phyloP scores from a whole-genome alignment of 2,113 vertebrate species.

The Myxocyprinus asiaticus region DNA sequence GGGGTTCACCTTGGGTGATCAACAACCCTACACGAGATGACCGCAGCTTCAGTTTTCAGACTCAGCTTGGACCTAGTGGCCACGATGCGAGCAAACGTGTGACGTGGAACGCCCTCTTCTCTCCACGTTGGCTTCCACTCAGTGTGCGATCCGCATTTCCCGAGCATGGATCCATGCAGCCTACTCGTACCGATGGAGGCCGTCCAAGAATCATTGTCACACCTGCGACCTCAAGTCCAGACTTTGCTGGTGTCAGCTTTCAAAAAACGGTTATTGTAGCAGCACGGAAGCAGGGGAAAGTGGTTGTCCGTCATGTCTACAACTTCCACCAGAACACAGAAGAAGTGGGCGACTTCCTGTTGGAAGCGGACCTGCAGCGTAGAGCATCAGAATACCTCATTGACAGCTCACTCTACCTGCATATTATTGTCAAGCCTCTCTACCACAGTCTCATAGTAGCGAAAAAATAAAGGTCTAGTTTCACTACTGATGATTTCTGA shows the following conservation, averaged over 20 bases:
- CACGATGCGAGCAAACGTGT: conserved; percentile 85
- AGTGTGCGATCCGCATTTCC: conserved; percentile 86
- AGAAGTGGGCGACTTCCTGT: conserved; percentile 87
- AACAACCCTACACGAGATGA: conserved; percentile 93
- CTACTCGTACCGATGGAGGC: conserved; percentile 80
- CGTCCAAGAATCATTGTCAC: conserved; percentile 89
- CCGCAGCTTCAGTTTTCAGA: conserved; percentile 95
- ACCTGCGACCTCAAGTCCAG: conserved; percentile 86
- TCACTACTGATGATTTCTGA: not conserved
- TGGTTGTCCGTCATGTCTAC: conserved; percentile 89
- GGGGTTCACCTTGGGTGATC: conserved; percentile 94
- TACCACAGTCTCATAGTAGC: conserved; percentile 91
- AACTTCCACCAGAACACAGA: conserved; percentile 98
- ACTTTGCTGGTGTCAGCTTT: conserved; percentile 91
- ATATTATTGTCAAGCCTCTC: conserved; percentile 91
- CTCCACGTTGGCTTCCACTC: conserved; percentile 91
- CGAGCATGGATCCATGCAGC: conserved; percentile 80
- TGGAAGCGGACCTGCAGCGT: conserved; percentile 88
- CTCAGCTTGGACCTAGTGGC: conserved; percentile 90
- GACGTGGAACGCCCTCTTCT: conserved; percentile 95
- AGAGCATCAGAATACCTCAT: conserved; percentile 93
- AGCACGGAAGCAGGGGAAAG: conserved; percentile 85
- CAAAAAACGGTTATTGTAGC: conserved; percentile 94
- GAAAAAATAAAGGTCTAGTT: conserved; percentile 76
- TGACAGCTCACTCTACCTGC: conserved; percentile 92